Evolutionary conservation across 2,797 vertebrate species (phyloP), one percentile per base, ranked within the genome.

Genomic region (Diglossa cyanea): DNA sequence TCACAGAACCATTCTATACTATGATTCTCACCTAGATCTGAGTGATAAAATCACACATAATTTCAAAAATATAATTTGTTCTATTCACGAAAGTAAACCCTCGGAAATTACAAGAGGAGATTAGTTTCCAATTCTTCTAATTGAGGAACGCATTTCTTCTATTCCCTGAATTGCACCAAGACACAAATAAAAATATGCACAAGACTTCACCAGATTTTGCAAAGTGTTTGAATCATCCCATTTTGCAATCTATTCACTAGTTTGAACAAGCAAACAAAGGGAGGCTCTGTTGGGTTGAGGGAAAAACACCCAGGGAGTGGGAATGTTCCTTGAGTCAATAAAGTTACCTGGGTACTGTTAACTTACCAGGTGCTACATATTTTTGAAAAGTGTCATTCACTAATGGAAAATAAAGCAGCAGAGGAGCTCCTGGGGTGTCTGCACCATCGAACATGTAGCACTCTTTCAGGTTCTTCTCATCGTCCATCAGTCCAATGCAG

Each of bases 341-440:
- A 82, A 67, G 31, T 76, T 33, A 73, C 20, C 45, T 53, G 40
- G 5, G 14, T 66, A 31, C 6, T 40, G 7, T 76, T 10, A 23
- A 95, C 97, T 97, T 97, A 99, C 98, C 98, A 73, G 99, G 98
- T 37, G 95, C 96, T 84, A 98, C 97, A 10, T 97, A 98, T 76
- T 95, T 93, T 84, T 97, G 98, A 94, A 98, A 99, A 54, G 98
- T 98, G 88, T 97, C 86, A 13, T 98, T 98, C 95, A 98, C 97
- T 60, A 99, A 90, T 1, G 98, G 98, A 81, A 99, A 98, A 95
- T 98, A 98, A 82, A 98, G 79, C 85, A 99, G 97, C 2, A 98
- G 95, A 67, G 98, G 99, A 66, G 98, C 97, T 19, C 95, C 90
- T 1, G 97, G 96, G 42, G 97, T 97, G 0, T 98, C 93, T 66